phyloP scores from a whole-genome alignment of 2,888 invertebrate genomes.

The Drosophila histrio region DNA sequence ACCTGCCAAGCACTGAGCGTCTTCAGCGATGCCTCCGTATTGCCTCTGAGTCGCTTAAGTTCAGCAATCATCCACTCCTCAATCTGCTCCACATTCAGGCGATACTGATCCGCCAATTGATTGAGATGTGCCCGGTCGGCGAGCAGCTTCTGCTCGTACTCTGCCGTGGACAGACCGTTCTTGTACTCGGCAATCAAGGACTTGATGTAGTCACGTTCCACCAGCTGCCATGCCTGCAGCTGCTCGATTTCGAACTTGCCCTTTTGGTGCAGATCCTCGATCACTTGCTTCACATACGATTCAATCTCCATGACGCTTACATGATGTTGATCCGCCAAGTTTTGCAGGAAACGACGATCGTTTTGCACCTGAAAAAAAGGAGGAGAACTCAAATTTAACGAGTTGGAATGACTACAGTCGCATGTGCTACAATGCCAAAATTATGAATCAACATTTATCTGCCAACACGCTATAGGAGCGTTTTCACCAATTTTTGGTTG shows the following conservation, averaged over 20 bases:
- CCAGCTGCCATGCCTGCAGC: constrained; percentile 80
- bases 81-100: constrained; percentile 79
- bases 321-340: constrained; percentile 79
- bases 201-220: constrained; percentile 81
- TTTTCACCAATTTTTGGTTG: too few relatives aligned
- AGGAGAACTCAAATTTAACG: too few relatives aligned
- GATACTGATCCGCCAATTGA: constrained; percentile 80
- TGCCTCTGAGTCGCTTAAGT: constrained; percentile 73
- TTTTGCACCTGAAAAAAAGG: constrained; percentile 61
- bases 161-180: constrained; percentile 72
- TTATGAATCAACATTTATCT: too few relatives aligned
- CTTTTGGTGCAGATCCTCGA: constrained; percentile 77
- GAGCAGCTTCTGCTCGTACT: constrained; percentile 79
- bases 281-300: constrained; percentile 78
- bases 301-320: constrained; percentile 81
- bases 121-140: constrained; percentile 79
- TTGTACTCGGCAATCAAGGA: constrained; percentile 74
- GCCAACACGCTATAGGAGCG: too few relatives aligned
- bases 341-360: constrained; percentile 75
- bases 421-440: too few relatives aligned
- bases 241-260: constrained; percentile 81
- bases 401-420: too few relatives aligned
- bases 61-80: constrained; percentile 82
- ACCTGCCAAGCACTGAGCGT: constrained; percentile 79
- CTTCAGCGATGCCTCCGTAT: constrained; percentile 70